Percentiles rank a stretch among this genome's conserved stretches.
phyloP scores from a whole-genome alignment of 2,113 vertebrate species.

The Meleagris gallopavo region DNA sequence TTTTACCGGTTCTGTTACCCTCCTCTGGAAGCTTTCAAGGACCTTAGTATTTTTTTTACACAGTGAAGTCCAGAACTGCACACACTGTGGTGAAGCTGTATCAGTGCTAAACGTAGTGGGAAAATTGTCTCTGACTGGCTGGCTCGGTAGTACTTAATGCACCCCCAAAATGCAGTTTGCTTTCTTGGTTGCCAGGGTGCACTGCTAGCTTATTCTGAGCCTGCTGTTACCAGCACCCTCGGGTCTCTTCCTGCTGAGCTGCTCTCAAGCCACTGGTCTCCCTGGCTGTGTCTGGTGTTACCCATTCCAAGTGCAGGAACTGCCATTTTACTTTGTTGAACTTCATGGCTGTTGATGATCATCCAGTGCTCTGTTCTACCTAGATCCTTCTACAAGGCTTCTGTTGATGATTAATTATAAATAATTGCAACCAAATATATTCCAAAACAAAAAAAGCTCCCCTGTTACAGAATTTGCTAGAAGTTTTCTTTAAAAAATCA shows the following conservation, averaged over 20 bases:
- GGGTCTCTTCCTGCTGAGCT: neutral
- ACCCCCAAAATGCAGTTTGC: neutral
- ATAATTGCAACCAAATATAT: neutral
- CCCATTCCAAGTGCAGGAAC: neutral
- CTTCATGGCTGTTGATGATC: neutral
- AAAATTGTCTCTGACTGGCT: neutral
- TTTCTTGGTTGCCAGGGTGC: neutral
- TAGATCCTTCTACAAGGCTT: neutral
- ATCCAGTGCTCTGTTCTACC: neutral
- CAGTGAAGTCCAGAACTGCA: neutral
- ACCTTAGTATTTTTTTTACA: neutral
- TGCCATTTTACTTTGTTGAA: neutral
- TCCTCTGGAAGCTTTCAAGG: neutral
- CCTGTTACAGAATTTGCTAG: neutral
- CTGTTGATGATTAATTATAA: neutral
- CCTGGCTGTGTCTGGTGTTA: neutral
- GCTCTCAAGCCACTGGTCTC: neutral
- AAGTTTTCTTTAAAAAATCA: neutral
- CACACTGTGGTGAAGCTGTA: neutral
- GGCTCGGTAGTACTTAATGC: neutral
- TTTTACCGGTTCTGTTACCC: neutral
- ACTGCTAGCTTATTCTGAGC: neutral
- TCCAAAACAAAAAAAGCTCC: neutral
- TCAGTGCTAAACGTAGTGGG: neutral
- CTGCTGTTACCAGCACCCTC: neutral